Conservation (phyloP, 1,140 invertebrate genomes). For the Drosophila murphyi region DNA sequence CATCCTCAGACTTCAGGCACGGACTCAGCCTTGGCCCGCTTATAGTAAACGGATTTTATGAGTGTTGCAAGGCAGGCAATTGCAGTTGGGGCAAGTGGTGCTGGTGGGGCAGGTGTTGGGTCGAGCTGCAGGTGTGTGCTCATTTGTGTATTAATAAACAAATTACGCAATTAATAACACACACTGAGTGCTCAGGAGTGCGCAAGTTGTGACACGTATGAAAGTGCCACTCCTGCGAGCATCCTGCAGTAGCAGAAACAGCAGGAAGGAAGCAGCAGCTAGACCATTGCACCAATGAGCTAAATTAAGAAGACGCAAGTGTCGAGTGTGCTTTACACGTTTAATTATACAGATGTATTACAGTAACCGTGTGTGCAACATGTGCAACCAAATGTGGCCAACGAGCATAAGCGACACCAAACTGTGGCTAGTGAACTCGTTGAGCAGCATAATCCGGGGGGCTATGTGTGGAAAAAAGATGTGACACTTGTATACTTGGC, state of each 20-base stretch:
- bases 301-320: slow-evolving; percentile 31
- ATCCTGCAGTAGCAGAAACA: slow-evolving; percentile 16
- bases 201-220: slow-evolving; percentile 60
- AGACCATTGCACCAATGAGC: slow-evolving; percentile 9
- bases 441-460: background rate
- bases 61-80: slow-evolving; percentile 1
- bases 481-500: background rate
- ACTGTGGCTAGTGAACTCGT: slow-evolving; percentile 55
- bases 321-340: slow-evolving; percentile 2
- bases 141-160: slow-evolving; percentile 75
- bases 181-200: slow-evolving; percentile 74
- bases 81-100: too few species aligned
- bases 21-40: slow-evolving; percentile 27
- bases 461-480: background rate
- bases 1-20: slow-evolving; percentile 5
- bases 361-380: slow-evolving; percentile 38
- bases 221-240: slow-evolving; percentile 24
- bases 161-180: slow-evolving; percentile 80
- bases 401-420: slow-evolving; percentile 41
- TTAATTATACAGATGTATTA: slow-evolving; percentile 10
- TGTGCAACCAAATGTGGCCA: slow-evolving; percentile 66
- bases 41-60: slow-evolving; percentile 6
- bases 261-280: background rate
- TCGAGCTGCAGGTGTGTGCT: slow-evolving; percentile 28
- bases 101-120: background rate